A percentile compares a stretch with the other conserved stretches of the same genome.
Evolutionary conservation across 2,888 invertebrate species (phyloP).

Genomic region (Cantharis rustica): DNA sequence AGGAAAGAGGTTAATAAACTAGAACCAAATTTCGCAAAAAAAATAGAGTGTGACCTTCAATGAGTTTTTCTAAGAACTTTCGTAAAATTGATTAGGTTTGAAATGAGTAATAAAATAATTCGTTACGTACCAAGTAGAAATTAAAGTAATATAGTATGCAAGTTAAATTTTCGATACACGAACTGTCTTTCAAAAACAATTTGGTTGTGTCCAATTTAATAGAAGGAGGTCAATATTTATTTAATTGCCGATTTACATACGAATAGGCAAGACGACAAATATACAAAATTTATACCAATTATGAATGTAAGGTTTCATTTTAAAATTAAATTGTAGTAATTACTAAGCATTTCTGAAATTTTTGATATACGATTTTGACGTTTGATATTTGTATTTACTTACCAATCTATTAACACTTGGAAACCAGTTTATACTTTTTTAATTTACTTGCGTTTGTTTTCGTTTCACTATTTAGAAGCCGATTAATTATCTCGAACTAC

Average conservation of each 20-base stretch:
- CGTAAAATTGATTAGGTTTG: background rate
- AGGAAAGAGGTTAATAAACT: background rate
- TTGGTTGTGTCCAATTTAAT: constrained; percentile 9
- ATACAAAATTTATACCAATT: background rate
- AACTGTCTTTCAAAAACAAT: background rate
- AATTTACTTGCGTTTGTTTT: background rate
- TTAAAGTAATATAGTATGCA: background rate
- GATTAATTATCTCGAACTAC: background rate
- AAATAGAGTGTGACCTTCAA: background rate
- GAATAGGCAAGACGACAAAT: background rate
- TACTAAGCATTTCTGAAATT: constrained; percentile 12
- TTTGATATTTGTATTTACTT: background rate
- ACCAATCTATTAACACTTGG: constrained; percentile 2
- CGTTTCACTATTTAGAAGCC: background rate
- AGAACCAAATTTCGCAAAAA: background rate
- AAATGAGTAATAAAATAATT: background rate
- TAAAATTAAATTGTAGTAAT: background rate
- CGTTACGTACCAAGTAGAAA: constrained; percentile 6
- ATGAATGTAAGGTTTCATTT: background rate
- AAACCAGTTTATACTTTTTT: background rate
- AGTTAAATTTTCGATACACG: background rate
- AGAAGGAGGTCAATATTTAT: constrained; percentile 13
- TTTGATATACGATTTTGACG: constrained; percentile 15
- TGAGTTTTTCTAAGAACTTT: background rate
- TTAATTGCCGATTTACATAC: constrained; percentile 2